phyloP scores from a whole-genome alignment of 2,797 vertebrate species.

The Myoxocephalus aenaeus region DNA sequence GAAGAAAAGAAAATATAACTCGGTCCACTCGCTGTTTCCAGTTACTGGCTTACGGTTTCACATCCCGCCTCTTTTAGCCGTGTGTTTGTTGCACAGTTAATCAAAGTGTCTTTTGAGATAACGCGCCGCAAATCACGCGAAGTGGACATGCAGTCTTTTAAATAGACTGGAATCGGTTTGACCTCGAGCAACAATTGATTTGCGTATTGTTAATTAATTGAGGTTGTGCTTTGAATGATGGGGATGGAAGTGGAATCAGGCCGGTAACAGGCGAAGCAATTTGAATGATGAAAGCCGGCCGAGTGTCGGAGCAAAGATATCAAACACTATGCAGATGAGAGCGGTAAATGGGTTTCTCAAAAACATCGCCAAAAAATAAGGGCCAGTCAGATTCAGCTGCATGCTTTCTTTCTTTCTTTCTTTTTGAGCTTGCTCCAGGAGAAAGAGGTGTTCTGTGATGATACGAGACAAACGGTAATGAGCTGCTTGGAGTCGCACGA shows the following conservation, averaged over 20 bases:
- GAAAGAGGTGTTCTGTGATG: slow-evolving; percentile 46
- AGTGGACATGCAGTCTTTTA: slow-evolving; percentile 65
- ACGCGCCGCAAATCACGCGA: slow-evolving; percentile 65
- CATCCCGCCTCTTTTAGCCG: background rate
- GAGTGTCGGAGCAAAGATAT: slow-evolving; percentile 6
- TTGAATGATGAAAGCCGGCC: slow-evolving; percentile 18
- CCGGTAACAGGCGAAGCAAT: background rate
- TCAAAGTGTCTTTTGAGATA: slow-evolving; percentile 65
- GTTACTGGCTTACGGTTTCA: slow-evolving; percentile 31
- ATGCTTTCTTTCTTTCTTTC: background rate
- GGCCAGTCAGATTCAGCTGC: slow-evolving; percentile 1
- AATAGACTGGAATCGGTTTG: slow-evolving; percentile 62
- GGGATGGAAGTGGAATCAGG: slow-evolving; percentile 21
- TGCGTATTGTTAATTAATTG: slow-evolving; percentile 72
- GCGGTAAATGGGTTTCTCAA: slow-evolving; percentile 14
- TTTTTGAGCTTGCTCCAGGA: background rate
- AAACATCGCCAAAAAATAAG: slow-evolving; percentile 23
- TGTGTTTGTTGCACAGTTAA: slow-evolving; percentile 57
- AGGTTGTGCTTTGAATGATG: slow-evolving; percentile 50
- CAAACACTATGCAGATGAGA: slow-evolving; percentile 28
- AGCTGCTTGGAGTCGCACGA: slow-evolving; percentile 45
- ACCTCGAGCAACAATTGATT: slow-evolving; percentile 71
- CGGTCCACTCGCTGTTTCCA: slow-evolving; percentile 36
- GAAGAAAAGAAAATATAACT: slow-evolving; percentile 15
- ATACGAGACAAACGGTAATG: slow-evolving; percentile 52